A percentile compares a stretch with the other conserved stretches of the same genome.
Evolutionary conservation across 53 echinoderm and acorn worm species (phyloP).

Genomic region (Paelopatides confundens): DNA sequence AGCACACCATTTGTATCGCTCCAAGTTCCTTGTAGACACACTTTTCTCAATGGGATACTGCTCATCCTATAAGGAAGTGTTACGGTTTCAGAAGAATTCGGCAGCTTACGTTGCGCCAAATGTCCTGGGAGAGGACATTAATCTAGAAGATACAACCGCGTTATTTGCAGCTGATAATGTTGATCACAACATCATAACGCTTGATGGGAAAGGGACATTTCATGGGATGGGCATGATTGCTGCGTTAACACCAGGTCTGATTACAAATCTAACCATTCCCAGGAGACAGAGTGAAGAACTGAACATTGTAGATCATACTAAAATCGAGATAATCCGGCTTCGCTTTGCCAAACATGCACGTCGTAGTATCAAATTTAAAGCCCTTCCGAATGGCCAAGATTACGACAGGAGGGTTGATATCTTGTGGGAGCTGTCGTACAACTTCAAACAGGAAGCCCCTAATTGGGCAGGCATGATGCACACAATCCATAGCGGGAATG

Average conservation of each 20-base stretch:
- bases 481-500: no score
- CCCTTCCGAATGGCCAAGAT: no score
- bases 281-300: no score
- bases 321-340: no score
- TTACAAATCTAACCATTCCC: no score
- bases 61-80: background rate
- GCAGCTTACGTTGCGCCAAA: constrained; percentile 39
- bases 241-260: constrained; percentile 73
- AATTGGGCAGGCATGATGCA: no score
- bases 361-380: no score
- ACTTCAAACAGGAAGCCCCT: no score
- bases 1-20: constrained; percentile 23
- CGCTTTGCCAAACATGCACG: no score
- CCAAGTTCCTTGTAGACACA: background rate
- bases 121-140: constrained; percentile 34
- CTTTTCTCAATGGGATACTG: background rate
- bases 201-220: constrained; percentile 83
- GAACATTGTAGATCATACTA: no score
- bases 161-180: constrained; percentile 71
- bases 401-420: no score
- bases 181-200: constrained; percentile 72
- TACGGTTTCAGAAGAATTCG: background rate
- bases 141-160: background rate
- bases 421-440: no score
- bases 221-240: constrained; percentile 83